These are phyloP conservation scores for rat (Rattus norvegicus) DNA, from an alignment of 2,113 vertebrate species.

Conservation along the genomic window DNA sequence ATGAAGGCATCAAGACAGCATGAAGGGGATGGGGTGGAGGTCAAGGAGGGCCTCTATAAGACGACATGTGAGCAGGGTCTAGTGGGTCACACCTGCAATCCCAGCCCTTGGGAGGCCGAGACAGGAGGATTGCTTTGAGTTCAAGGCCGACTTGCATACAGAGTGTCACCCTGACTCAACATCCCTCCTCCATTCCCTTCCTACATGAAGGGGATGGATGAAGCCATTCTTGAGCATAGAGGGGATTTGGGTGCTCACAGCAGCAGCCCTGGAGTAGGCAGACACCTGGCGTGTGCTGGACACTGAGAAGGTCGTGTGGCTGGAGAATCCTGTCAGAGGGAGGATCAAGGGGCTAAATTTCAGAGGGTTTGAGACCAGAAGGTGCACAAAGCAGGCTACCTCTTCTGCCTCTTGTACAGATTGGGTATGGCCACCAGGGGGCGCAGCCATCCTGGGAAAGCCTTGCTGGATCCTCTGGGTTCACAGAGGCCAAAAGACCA, in stretches of 20 bases:
- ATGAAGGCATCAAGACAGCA: not conserved
- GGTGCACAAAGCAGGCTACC: fast-evolving
- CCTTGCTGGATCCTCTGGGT: not conserved
- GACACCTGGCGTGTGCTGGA: not conserved
- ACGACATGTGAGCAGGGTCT: not conserved
- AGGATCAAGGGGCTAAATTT: not conserved
- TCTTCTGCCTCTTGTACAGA: not conserved
- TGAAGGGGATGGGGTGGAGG: not conserved
- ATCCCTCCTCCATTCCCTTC: not conserved
- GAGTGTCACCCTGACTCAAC: not conserved
- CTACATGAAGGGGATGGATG: not conserved
- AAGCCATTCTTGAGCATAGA: not conserved
- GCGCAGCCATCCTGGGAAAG: slow-evolving; percentile 34
- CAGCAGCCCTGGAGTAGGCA: not conserved
- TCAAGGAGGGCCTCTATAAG: not conserved
- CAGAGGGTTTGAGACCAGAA: not conserved
- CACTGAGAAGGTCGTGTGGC: not conserved
- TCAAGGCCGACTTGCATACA: not conserved
- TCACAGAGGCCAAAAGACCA: not conserved
- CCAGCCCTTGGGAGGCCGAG: not conserved
- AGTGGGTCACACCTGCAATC: not conserved
- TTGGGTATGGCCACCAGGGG: slow-evolving; percentile 63
- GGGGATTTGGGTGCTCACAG: not conserved
- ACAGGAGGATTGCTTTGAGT: not conserved
- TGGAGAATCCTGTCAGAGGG: not conserved